Percentiles rank a stretch among this genome's conserved stretches.
These are phyloP conservation scores for Paralichthys olivaceus DNA, from an alignment of 2,113 vertebrate genomes.

Conservation along the genomic window DNA sequence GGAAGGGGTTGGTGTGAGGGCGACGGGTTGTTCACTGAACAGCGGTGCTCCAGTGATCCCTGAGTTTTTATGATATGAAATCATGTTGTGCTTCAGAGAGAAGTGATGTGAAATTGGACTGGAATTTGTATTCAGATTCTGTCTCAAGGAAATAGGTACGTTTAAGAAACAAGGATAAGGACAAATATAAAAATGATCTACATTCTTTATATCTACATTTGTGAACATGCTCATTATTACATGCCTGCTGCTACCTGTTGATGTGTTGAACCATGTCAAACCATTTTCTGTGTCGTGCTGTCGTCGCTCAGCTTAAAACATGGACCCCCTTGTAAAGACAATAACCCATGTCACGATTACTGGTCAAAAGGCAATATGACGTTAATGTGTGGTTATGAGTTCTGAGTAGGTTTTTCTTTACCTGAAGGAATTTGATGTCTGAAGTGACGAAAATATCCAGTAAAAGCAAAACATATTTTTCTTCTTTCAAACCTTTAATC, in stretches of 20 bases:
- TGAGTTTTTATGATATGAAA: not conserved
- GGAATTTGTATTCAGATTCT: not conserved
- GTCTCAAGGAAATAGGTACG: too few relatives aligned
- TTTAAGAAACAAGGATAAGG: too few relatives aligned
- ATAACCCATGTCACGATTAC: too few relatives aligned
- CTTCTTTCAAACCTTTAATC: not conserved
- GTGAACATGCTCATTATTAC: too few relatives aligned
- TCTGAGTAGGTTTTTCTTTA: not conserved
- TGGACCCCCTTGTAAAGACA: not conserved
- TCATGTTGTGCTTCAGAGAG: slow-evolving; percentile 2
- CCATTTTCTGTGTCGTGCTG: too few relatives aligned
- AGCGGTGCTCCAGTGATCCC: not conserved
- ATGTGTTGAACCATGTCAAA: too few relatives aligned
- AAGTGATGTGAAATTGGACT: not conserved
- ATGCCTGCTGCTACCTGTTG: too few relatives aligned
- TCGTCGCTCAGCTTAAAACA: too few relatives aligned
- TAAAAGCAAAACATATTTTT: not conserved
- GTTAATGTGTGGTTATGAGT: not conserved
- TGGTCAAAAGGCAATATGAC: not conserved
- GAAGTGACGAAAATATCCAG: not conserved
- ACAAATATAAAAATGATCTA: too few relatives aligned
- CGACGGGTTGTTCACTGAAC: not conserved
- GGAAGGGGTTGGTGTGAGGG: not conserved
- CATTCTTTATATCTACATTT: too few relatives aligned
- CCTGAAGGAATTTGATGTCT: not conserved